Conservation (phyloP, 2,888 invertebrate species). For the Plagodis pulveraria region DNA sequence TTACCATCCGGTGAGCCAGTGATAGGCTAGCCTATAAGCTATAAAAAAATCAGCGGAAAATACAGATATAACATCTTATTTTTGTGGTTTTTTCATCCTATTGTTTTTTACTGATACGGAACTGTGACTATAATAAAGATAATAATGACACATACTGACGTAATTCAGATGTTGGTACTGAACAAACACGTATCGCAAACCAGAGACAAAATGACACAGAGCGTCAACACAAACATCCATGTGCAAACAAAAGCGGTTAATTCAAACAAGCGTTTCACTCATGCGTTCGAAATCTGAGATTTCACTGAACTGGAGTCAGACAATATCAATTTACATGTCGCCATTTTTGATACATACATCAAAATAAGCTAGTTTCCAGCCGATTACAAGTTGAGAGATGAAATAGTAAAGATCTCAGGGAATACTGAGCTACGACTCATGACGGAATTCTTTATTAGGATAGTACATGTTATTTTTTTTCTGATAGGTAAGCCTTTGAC, state of each 20-base stretch:
- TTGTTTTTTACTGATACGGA: slow-evolving; percentile 11
- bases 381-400: no score
- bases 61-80: neutral
- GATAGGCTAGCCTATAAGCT: no score
- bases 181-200: slow-evolving; percentile 28
- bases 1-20: no score
- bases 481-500: no score
- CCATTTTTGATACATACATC: no score
- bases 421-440: no score
- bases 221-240: slow-evolving; percentile 42
- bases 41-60: neutral
- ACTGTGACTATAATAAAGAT: slow-evolving; percentile 18
- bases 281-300: slow-evolving; percentile 39
- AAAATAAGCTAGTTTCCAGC: no score
- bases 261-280: slow-evolving; percentile 53
- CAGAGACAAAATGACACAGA: slow-evolving; percentile 44
- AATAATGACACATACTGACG: slow-evolving; percentile 28
- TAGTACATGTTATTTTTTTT: no score
- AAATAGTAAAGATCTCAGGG: no score
- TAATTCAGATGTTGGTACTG: slow-evolving; percentile 12
- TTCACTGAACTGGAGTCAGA: slow-evolving; percentile 44
- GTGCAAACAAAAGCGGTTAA: slow-evolving; percentile 47
- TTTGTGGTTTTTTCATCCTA: neutral
- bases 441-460: no score
- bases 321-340: no score